Evolutionary conservation across 2,113 vertebrate species (phyloP), one percentile per base, ranked within the genome.

Genomic region (Lasiurus borealis): DNA sequence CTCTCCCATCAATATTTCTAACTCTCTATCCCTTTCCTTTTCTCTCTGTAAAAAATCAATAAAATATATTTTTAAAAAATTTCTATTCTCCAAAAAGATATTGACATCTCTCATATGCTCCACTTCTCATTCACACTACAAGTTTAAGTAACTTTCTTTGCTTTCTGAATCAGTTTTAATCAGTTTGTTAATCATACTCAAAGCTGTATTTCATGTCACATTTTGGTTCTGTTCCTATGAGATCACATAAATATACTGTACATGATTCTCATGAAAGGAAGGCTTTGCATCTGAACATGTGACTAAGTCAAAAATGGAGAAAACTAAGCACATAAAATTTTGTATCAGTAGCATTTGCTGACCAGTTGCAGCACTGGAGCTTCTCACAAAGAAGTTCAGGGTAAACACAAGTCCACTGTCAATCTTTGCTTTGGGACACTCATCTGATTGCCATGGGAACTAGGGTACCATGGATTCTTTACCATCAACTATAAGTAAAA

Each of bases 381-480:
- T 18, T 44, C 44, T 76, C 15, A 27, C 0, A 21, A 16, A 29
- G 73, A 27, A 2, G 1, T 31, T 13, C 25, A 4, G 2, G 3
- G 12, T 2, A 23, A 23, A 25, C 3, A 10, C 29, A 4, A 31
- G 2, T 29, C 16, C 50, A 6, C 14, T 2, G 14, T 4, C 27
- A 4, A 16, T 2, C n/a, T 21, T 19, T 18, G 1, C 8, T 10
- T 14, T 15, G 19, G 46, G 9, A 9, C 2, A 1, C 11, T 72
- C 75, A 1, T 8, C 25, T 23, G 46, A 54, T 11, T 29, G 16
- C 59, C 14, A 0, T 18, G 1, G 46, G 15, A 14, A 0, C 0
- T 69, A 36, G 34, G 23, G 34, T 13, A 19, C 10, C 19, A 25
- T 19, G 10, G 19, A 0, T 25, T 71, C 48, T 59, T 64, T 15